Conservation (phyloP, 2,113 vertebrate species). For the Lasiurus borealis region DNA sequence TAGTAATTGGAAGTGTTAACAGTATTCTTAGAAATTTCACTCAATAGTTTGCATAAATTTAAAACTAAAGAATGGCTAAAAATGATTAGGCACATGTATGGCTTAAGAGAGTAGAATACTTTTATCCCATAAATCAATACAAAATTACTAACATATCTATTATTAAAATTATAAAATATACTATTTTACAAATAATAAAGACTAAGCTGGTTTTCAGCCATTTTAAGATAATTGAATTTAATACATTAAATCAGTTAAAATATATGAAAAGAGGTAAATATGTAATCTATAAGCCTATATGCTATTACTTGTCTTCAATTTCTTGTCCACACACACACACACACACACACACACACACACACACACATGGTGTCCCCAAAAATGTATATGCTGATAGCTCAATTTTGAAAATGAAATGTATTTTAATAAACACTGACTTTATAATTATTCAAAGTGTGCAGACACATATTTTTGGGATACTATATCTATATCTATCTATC, state of each 20-base stretch:
- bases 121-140: not conserved
- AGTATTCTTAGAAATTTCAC: conserved; percentile 32
- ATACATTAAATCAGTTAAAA: conserved; percentile 32
- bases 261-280: not conserved
- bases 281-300: not conserved
- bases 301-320: not conserved
- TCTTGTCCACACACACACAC: not conserved
- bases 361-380: too few relatives aligned
- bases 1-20: not conserved
- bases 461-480: too few relatives aligned
- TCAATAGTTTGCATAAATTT: not conserved
- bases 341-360: too few relatives aligned
- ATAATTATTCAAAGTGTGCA: too few relatives aligned
- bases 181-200: conserved; percentile 27
- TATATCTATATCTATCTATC: too few relatives aligned
- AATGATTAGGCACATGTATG: not conserved
- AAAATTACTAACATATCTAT: not conserved
- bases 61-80: not conserved
- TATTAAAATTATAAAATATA: conserved; percentile 43
- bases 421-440: too few relatives aligned
- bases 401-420: too few relatives aligned
- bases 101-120: conserved; percentile 15
- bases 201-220: not conserved
- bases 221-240: conserved; percentile 16
- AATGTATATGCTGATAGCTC: too few relatives aligned